Base-by-base conservation (phyloP, 2,113 vertebrate genomes). In the Corapipo altera region DNA sequence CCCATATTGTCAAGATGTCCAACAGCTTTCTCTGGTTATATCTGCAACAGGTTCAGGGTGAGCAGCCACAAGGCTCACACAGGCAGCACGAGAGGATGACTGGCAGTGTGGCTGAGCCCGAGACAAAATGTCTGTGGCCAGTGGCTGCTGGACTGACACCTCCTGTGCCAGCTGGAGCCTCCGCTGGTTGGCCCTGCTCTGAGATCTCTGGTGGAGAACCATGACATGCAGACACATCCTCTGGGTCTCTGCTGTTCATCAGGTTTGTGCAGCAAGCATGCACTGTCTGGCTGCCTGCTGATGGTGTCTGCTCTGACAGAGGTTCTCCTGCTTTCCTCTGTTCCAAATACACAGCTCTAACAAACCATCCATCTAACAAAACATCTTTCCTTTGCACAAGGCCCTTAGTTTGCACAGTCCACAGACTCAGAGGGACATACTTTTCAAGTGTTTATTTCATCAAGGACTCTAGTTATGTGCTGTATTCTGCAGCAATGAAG, bases 41-140 rank as follows among this genome's bases (percentile, higher is more conserved):
- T 32, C 73, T 80, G 67, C 67, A 37, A 2, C 8, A 6, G 0
- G 1, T 35, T 12, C 0, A 0, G 39, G 24, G 12, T 35, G n/a
- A 72, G 48, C 48, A 44, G 61, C 62, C 84, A 13, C 0, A 0
- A 15, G 14, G n/a, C 64, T 76, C n/a, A 20, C 43, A 19, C 24
- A 28, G 54, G 49, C 48, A 49, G 58, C 44, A 54, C 0, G 0
- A 21, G 32, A 64, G 58, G 32, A 44, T 1, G 28, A 30, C 18
- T 37, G 58, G 22, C 54, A 69, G 28, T 11, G 43, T 46, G 58
- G 44, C 30, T 6, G 4, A 78, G 66, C 33, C 79, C 1, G 0
- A 16, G 52, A n/a, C n/a, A 65, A 24, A 2, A 2, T 30, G 11
- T 16, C 46, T 4, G 4, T 4, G 19, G 32, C 27, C 55, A 22